Evolutionary conservation across 2,113 vertebrate genomes (phyloP).

Genomic region (Nestor notabilis): DNA sequence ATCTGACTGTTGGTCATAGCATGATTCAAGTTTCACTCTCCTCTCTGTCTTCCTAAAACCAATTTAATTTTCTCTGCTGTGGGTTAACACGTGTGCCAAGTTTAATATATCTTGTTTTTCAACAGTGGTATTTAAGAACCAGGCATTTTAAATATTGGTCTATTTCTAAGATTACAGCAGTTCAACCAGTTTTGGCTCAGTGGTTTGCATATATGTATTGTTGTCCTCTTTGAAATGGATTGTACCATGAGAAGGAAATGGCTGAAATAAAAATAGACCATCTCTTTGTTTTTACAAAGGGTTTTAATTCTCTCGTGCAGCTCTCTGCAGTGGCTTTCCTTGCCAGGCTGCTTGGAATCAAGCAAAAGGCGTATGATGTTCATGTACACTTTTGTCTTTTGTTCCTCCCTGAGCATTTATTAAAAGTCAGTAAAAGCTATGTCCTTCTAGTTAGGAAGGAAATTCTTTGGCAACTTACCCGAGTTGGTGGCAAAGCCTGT

Average conservation of each 20-base stretch:
- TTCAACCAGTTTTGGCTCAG: neutral
- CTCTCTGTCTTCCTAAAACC: neutral
- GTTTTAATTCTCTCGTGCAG: constrained; percentile 18
- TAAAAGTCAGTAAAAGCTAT: neutral
- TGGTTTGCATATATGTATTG: constrained; percentile 33
- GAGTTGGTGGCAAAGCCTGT: neutral
- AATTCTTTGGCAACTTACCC: neutral
- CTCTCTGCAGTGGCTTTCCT: neutral
- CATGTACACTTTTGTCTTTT: neutral
- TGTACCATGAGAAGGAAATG: constrained; percentile 25
- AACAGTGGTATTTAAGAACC: neutral
- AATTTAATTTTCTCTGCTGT: neutral
- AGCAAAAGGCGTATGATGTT: neutral
- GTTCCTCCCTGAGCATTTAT: neutral
- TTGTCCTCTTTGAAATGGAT: constrained; percentile 18
- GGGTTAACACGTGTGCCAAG: neutral
- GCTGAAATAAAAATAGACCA: constrained; percentile 46
- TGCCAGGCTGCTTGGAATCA: neutral
- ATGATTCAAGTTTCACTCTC: neutral
- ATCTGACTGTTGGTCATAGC: neutral
- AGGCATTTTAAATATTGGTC: neutral
- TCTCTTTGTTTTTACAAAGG: constrained; percentile 55
- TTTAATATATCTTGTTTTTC: neutral
- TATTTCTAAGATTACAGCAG: neutral
- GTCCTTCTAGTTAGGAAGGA: neutral